These are phyloP conservation scores for Muntiacus reevesi DNA, from an alignment of 2,113 vertebrate genomes.

Conservation along the genomic window DNA sequence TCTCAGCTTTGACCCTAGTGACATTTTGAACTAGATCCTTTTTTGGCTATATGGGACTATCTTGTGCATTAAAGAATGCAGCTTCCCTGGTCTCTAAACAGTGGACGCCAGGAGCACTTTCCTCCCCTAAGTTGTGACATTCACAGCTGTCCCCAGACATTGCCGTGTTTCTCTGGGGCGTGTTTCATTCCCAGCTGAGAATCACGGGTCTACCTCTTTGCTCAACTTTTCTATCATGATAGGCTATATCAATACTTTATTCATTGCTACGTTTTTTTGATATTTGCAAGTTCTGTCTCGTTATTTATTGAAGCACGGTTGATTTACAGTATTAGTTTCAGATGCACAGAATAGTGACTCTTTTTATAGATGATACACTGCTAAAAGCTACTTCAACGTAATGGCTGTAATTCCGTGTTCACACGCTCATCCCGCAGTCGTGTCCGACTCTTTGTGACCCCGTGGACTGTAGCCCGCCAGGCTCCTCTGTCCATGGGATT, in stretches of 20 bases:
- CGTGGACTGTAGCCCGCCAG: background rate
- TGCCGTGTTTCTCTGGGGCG: background rate
- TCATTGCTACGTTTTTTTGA: background rate
- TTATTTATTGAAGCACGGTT: background rate
- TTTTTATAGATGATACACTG: background rate
- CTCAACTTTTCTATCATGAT: background rate
- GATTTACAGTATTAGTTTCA: background rate
- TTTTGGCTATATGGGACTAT: background rate
- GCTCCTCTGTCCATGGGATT: background rate
- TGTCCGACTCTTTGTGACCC: background rate
- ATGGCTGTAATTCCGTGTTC: background rate
- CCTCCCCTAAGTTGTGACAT: background rate
- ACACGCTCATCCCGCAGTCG: rapidly evolving
- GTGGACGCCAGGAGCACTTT: background rate
- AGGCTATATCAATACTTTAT: background rate
- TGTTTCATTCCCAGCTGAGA: background rate
- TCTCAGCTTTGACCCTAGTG: background rate
- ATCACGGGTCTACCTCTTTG: background rate
- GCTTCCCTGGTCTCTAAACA: background rate
- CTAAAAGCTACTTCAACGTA: background rate
- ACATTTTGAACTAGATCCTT: background rate
- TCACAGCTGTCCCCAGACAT: background rate
- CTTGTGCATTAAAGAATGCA: background rate
- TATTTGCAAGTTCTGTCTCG: background rate
- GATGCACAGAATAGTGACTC: background rate